These are phyloP conservation scores for Thymelicus acteon DNA, from an alignment of 2,888 invertebrate species.

Conservation along the genomic window DNA sequence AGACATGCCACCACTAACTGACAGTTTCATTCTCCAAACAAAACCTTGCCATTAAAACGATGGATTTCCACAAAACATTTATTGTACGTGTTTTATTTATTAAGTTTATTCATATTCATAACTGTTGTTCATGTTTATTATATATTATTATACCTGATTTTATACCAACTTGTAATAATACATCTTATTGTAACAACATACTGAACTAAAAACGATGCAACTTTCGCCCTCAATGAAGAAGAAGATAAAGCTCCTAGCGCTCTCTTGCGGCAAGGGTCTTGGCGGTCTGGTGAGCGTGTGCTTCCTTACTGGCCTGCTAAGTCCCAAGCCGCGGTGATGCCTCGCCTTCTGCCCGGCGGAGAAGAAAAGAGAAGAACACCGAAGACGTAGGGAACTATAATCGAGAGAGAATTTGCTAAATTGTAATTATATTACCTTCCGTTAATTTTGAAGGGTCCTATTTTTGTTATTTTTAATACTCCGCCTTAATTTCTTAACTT, in stretches of 20 bases:
- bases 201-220: not conserved
- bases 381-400: not conserved
- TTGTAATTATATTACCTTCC: not conserved
- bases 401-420: not conserved
- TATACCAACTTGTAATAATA: no score
- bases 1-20: no score
- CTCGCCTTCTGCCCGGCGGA: slow-evolving; percentile 38
- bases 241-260: slow-evolving; percentile 43
- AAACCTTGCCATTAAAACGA: no score
- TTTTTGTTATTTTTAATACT: no score
- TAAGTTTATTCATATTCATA: no score
- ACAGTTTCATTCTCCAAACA: no score
- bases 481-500: no score
- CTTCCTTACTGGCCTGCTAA: slow-evolving; percentile 93
- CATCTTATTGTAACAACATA: not conserved
- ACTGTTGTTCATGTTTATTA: no score
- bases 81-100: no score
- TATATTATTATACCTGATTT: no score
- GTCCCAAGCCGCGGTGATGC: slow-evolving; percentile 89
- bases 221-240: slow-evolving; percentile 30
- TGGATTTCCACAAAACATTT: no score
- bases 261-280: slow-evolving; percentile 87
- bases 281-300: slow-evolving; percentile 87
- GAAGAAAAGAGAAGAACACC: slow-evolving; percentile 30
- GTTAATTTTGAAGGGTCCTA: no score